Evolutionary conservation across 2,888 invertebrate species (phyloP).

Genomic region (Mantis religiosa): DNA sequence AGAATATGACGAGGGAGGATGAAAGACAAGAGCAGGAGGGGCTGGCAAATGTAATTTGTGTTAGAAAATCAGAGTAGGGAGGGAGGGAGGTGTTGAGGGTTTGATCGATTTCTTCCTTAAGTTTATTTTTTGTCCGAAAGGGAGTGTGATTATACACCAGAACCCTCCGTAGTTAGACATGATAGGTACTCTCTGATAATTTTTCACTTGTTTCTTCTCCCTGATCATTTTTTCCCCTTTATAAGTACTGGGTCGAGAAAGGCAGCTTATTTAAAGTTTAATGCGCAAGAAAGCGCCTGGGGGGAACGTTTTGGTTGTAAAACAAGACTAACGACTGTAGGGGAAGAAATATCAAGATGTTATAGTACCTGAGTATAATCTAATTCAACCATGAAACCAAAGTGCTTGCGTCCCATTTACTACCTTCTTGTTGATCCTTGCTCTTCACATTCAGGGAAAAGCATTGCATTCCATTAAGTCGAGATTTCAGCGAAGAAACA

Average conservation of each 20-base stretch:
- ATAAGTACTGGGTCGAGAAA: not conserved
- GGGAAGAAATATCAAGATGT: not conserved
- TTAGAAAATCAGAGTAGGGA: not conserved
- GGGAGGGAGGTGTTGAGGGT: not conserved
- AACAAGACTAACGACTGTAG: not conserved
- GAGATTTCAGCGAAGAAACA: no score
- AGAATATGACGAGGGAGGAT: not conserved
- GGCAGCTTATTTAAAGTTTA: not conserved
- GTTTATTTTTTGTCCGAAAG: not conserved
- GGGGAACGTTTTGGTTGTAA: not conserved
- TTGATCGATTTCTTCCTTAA: constrained; percentile 1
- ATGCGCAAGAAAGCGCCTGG: not conserved
- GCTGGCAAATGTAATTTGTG: not conserved
- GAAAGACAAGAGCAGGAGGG: not conserved
- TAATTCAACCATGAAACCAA: not conserved
- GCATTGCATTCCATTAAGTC: no score
- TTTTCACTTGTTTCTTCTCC: not conserved
- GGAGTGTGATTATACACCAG: not conserved
- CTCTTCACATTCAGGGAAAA: no score
- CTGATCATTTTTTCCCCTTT: not conserved
- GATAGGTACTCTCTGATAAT: not conserved
- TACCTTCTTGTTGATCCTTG: no score
- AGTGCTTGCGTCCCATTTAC: no score
- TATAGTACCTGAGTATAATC: not conserved
- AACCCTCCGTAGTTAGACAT: not conserved